A percentile compares a stretch with the other conserved stretches of the same genome.
Evolutionary conservation across 2,113 vertebrate species (phyloP).

Genomic region (Labeo catla): DNA sequence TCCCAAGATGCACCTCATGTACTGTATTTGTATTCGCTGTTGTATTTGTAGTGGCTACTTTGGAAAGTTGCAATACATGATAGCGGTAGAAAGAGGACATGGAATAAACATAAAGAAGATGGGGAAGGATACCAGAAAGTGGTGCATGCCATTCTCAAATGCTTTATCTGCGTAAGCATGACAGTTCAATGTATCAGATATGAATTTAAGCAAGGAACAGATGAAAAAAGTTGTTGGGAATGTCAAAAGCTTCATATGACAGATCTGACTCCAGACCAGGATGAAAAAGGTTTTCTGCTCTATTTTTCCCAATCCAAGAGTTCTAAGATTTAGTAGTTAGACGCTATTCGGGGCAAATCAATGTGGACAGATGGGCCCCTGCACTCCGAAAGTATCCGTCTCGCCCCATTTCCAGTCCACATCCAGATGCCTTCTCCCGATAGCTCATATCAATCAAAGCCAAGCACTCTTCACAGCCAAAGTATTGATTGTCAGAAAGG

Average conservation of each 20-base stretch:
- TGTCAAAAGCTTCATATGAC: not conserved
- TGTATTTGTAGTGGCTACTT: not conserved
- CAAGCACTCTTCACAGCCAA: slow-evolving; percentile 53
- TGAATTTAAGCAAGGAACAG: not conserved
- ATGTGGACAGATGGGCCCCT: slow-evolving; percentile 51
- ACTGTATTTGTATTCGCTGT: too few relatives aligned
- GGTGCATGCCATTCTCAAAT: not conserved
- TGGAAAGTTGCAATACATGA: not conserved
- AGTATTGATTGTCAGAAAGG: slow-evolving; percentile 62
- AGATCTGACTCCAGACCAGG: slow-evolving; percentile 18
- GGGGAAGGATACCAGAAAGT: not conserved
- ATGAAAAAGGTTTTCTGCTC: slow-evolving; percentile 5
- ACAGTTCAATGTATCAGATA: not conserved
- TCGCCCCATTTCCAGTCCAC: slow-evolving; percentile 57
- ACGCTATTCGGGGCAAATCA: slow-evolving; percentile 53
- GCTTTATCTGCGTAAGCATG: not conserved
- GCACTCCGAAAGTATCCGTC: slow-evolving; percentile 48
- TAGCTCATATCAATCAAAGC: slow-evolving; percentile 67
- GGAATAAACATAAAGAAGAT: not conserved
- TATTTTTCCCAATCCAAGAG: slow-evolving; percentile 3
- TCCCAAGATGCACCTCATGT: not conserved
- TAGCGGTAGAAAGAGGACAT: not conserved
- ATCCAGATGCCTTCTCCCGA: slow-evolving; percentile 64
- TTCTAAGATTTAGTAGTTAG: slow-evolving; percentile 57
- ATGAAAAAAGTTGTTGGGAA: not conserved